Percentiles rank a stretch among this genome's conserved stretches.
These are phyloP conservation scores for Echinops telfairi DNA, from an alignment of 2,113 vertebrate genomes.

Conservation along the genomic window DNA sequence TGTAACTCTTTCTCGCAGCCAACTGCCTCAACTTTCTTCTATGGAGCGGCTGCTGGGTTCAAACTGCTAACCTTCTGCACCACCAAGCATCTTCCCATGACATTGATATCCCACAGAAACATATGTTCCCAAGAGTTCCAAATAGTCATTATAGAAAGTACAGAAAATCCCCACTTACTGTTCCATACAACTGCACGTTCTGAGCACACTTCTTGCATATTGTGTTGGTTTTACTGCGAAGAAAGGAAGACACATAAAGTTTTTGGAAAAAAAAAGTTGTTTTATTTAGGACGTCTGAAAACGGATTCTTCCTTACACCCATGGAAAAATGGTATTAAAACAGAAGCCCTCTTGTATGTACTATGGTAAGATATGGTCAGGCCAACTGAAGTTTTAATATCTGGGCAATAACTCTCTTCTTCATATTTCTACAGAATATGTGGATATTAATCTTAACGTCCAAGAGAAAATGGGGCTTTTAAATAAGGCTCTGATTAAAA, in stretches of 20 bases:
- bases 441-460: not conserved
- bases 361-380: slow-evolving; percentile 11
- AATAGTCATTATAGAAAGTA: slow-evolving; percentile 3
- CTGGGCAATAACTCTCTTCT: slow-evolving; percentile 5
- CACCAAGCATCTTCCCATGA: not conserved
- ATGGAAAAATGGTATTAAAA: not conserved
- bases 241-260: slow-evolving; percentile 62
- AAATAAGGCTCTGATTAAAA: slow-evolving; percentile 2
- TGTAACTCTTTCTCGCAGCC: too few relatives aligned
- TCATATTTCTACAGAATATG: not conserved
- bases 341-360: not conserved
- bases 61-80: too few relatives aligned
- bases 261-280: slow-evolving; percentile 41
- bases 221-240: slow-evolving; percentile 90
- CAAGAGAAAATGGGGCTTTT: not conserved
- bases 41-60: too few relatives aligned
- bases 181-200: slow-evolving; percentile 91
- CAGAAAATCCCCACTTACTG: slow-evolving; percentile 84
- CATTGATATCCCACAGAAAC: slow-evolving; percentile 7
- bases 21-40: too few relatives aligned
- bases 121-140: not conserved
- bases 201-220: slow-evolving; percentile 92
- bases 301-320: not conserved
- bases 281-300: slow-evolving; percentile 40
- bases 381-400: slow-evolving; percentile 32